Evolutionary conservation across 1,140 invertebrate species (phyloP).

Genomic region (Bombus haemorrhoidalis): DNA sequence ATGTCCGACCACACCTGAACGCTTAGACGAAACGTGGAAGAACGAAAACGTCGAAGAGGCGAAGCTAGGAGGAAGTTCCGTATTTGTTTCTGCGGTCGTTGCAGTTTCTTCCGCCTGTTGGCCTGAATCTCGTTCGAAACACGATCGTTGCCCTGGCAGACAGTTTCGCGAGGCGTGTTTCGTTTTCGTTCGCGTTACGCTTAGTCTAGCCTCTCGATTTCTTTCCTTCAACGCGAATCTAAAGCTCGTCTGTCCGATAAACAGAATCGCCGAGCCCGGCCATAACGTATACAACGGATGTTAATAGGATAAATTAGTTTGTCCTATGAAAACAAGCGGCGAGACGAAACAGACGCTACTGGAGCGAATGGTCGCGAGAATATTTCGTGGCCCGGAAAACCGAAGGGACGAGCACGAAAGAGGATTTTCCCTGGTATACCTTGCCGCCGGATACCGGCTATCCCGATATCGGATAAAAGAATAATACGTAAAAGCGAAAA

Average conservation of each 20-base stretch:
- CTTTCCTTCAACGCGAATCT: slow-evolving; percentile 34
- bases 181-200: neutral
- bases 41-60: neutral
- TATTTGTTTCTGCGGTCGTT: neutral
- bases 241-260: slow-evolving; percentile 32
- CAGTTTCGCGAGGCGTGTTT: neutral
- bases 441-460: slow-evolving; percentile 44
- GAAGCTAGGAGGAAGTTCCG: neutral
- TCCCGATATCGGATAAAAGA: slow-evolving; percentile 73
- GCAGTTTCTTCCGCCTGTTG: neutral
- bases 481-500: slow-evolving; percentile 78
- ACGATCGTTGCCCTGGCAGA: neutral
- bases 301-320: slow-evolving; percentile 69
- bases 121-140: too few relatives aligned
- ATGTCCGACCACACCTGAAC: slow-evolving; percentile 1
- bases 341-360: slow-evolving; percentile 59
- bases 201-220: neutral
- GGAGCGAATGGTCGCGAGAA: neutral
- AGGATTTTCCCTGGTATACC: slow-evolving; percentile 45
- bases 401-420: slow-evolving; percentile 2
- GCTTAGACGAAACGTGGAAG: neutral
- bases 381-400: neutral
- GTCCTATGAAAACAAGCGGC: slow-evolving; percentile 55
- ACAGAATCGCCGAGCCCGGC: slow-evolving; percentile 38
- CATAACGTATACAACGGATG: slow-evolving; percentile 57